Evolutionary conservation across 2,888 invertebrate species (phyloP), one percentile per base, ranked within the genome.

Genomic region (Salticus scenicus): DNA sequence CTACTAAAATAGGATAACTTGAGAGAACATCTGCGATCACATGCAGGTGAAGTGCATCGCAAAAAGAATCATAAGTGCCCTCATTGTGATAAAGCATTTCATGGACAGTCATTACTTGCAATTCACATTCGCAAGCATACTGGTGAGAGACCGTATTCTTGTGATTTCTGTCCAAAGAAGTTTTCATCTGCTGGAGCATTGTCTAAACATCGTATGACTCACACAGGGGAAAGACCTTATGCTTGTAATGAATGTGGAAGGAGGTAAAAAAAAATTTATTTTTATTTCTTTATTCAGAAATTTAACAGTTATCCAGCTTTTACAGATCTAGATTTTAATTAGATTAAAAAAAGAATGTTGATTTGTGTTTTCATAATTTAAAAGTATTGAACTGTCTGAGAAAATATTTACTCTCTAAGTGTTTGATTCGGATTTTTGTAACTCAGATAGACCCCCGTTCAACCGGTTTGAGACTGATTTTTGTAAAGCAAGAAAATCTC

Each of bases 41-140:
- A 95, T 92, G 94, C 91, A 41, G 91, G 89, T 93, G 90, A 90
- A 82, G 89, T 89, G 7, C 89, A 88, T 66, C 86, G 89, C 17
- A 89, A 89, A 79, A 89, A 89, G 76, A 89, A 89, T 79, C 94
- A 93, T 89, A 92, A 92, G 73, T 95, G 95, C 89, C 92, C 93
- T 72, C 93, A 92, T 88, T 95, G 95, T 90, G 91, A 93, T 33
- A 94, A 94, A 88, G 93, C 94, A 88, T 95, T 95, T 89, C 93
- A 93, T 89, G 94, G 94, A 42, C 91, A 92, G 20, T 93, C 93
- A 12, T 91, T 94, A 67, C 91, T 94, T 24, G 92, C 92, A 67
- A 89, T 94, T 87, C 95, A 95, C 88, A 92, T 93, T 79, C 92
- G 94, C 63, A 94, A 94, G 14, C 95, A 95, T 90, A 94, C 94